A percentile compares a stretch with the other conserved stretches of the same genome.
phyloP scores from a whole-genome alignment of 2,888 invertebrate species.

The Xestoiulus laeticollis region DNA sequence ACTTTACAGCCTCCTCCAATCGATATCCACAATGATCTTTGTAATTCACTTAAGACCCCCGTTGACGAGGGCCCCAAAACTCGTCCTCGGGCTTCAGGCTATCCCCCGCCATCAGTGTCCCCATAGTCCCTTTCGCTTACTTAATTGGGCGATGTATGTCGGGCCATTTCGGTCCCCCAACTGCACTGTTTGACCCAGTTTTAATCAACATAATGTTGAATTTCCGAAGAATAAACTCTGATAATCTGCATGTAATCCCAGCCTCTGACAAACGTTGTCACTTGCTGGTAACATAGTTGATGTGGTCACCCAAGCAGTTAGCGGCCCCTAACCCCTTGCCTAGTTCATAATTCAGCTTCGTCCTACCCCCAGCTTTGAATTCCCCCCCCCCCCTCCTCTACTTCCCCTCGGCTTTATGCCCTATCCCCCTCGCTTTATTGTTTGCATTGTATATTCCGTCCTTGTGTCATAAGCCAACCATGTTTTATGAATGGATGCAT shows the following conservation, averaged over 20 bases:
- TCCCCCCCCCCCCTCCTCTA: not conserved
- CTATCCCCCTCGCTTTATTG: not conserved
- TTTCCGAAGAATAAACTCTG: slow-evolving; percentile 47
- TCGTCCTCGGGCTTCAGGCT: slow-evolving; percentile 16
- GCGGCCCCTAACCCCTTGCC: slow-evolving; percentile 6
- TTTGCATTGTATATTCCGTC: not conserved
- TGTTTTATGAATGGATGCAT: not conserved
- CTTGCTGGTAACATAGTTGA: slow-evolving; percentile 45
- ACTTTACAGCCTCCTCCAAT: slow-evolving; percentile 49
- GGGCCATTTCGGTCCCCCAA: slow-evolving; percentile 36
- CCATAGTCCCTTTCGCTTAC: slow-evolving; percentile 31
- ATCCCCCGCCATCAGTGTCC: slow-evolving; percentile 46
- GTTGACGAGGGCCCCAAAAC: slow-evolving; percentile 43
- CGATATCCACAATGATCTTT: slow-evolving; percentile 49
- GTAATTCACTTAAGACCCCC: slow-evolving; percentile 50
- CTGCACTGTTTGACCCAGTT: slow-evolving; percentile 47
- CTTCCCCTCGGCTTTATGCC: slow-evolving; percentile 42
- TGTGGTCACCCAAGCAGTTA: slow-evolving; percentile 43
- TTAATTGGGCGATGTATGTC: slow-evolving; percentile 46
- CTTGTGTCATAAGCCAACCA: slow-evolving; percentile 5
- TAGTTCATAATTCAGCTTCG: slow-evolving; percentile 36
- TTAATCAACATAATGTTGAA: slow-evolving; percentile 51
- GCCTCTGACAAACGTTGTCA: slow-evolving; percentile 49
- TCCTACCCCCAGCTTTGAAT: not conserved
- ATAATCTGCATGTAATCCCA: slow-evolving; percentile 51